These are phyloP conservation scores for Drosophila neocordata DNA, from an alignment of 1,140 invertebrate species.

Conservation along the genomic window DNA sequence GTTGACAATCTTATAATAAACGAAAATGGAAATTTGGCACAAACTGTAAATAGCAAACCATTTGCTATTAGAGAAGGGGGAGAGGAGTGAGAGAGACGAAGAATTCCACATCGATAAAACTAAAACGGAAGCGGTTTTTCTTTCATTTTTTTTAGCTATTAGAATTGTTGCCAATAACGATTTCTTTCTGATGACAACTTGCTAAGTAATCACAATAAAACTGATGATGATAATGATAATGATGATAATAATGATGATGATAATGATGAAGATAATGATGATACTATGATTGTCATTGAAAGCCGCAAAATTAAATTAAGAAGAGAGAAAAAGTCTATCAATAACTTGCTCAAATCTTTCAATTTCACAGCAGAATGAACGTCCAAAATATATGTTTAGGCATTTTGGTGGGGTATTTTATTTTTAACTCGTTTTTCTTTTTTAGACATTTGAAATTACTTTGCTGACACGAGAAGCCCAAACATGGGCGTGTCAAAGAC, in stretches of 20 bases:
- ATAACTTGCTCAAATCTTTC: conserved; percentile 49
- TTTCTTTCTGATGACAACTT: conserved; percentile 72
- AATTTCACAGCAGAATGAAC: conserved; percentile 73
- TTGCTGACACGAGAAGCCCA: conserved; percentile 66
- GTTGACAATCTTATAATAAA: conserved; percentile 61
- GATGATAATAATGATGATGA: conserved; percentile 37
- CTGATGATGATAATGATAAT: not conserved
- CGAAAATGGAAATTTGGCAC: conserved; percentile 74
- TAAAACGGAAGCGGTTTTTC: conserved; percentile 76
- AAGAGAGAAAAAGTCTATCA: conserved; percentile 5
- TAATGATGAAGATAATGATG: conserved; percentile 13
- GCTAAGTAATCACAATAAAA: conserved; percentile 40
- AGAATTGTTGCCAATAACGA: conserved; percentile 64
- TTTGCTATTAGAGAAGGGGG: not conserved
- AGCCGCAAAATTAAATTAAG: conserved; percentile 73
- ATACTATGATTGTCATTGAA: conserved; percentile 53
- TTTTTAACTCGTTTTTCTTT: conserved; percentile 20
- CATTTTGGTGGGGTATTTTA: conserved; percentile 47
- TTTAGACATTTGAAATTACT: conserved; percentile 73
- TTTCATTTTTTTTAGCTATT: conserved; percentile 44
- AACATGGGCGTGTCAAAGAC: conserved; percentile 51
- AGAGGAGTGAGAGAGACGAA: conserved; percentile 39
- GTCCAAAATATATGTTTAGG: conserved; percentile 39
- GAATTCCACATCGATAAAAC: conserved; percentile 67
- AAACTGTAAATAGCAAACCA: conserved; percentile 46